Evolutionary conservation across 2,113 vertebrate species (phyloP), one percentile per base, ranked within the genome.

Genomic region (Pycnonotus jocosus): DNA sequence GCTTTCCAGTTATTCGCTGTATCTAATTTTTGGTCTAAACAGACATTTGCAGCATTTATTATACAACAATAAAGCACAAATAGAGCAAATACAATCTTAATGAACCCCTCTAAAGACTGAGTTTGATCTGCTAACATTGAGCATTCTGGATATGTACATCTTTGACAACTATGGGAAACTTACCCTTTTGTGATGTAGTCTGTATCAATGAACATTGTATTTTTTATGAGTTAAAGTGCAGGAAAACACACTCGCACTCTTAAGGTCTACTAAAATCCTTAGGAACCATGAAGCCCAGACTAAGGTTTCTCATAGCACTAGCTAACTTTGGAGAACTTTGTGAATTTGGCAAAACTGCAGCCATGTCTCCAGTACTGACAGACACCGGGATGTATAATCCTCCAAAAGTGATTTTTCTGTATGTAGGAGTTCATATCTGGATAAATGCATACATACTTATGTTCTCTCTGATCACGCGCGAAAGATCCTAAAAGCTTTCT

Each of bases 301-400:
- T 50, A 53, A 65, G 56, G 31, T 80, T 94, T 74, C 88, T 90
- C 18, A 22, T 4, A 78, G 91, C 30, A 80, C 85, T 90, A 0
- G 4, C 12, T 91, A 88, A 82, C 73, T 81, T 92, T 51, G 35
- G 40, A 54, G 58, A 96, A 94, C 44, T 44, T 86, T 73, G 81
- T 94, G 91, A 96, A 93, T 95, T 86, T 68, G 61, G 60, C 86
- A 93, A 95, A 92, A 96, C 86, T 24, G 18, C 35, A 66, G 64
- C 1, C 0, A 19, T 16, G 15, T 74, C 38, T 83, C 60, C 44
- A 73, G 8, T 21, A 33, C 56, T 45, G 54, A 62, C 74, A 73
- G 64, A 91, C 24, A 69, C 4, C 0, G 0, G 23, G 40, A 66
- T 13, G 44, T 7, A 56, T 9, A 62, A 4, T 15, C 38, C 64